phyloP scores from a whole-genome alignment of 2,113 vertebrate genomes.

The Aramus guarauna region DNA sequence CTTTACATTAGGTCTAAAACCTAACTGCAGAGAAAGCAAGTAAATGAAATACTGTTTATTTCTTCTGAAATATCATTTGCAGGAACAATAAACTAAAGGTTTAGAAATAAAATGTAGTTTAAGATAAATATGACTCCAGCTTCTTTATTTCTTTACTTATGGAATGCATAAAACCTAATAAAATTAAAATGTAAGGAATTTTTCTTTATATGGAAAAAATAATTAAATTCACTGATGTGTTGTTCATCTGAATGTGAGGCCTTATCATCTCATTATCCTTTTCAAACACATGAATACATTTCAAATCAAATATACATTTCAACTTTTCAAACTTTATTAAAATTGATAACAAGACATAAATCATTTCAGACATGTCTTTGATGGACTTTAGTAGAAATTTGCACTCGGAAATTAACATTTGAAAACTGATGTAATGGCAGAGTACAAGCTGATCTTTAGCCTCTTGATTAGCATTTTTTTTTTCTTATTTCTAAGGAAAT shows the following conservation, averaged over 20 bases:
- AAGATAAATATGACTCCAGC: neutral
- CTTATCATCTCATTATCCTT: neutral
- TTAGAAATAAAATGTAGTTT: neutral
- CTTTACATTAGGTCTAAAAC: neutral
- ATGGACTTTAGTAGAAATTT: neutral
- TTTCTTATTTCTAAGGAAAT: slow-evolving; percentile 18
- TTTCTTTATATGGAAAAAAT: neutral
- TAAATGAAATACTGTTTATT: neutral
- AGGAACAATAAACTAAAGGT: neutral
- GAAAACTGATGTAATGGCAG: neutral
- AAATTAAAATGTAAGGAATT: neutral
- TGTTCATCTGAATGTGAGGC: neutral
- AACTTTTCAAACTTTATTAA: neutral
- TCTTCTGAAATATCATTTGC: neutral
- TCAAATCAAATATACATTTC: neutral
- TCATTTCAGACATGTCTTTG: neutral
- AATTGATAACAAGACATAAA: neutral
- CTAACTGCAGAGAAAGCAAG: neutral
- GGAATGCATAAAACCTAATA: neutral
- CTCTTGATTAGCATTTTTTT: neutral
- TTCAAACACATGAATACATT: neutral
- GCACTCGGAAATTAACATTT: neutral
- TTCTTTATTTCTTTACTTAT: neutral
- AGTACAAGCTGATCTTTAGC: neutral
- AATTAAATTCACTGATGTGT: neutral